Percentiles rank a stretch among this genome's conserved stretches.
These are phyloP conservation scores for crab-eating macaque (Macaca fascicularis) DNA, from an alignment of 2,113 vertebrate species.

Conservation along the genomic window DNA sequence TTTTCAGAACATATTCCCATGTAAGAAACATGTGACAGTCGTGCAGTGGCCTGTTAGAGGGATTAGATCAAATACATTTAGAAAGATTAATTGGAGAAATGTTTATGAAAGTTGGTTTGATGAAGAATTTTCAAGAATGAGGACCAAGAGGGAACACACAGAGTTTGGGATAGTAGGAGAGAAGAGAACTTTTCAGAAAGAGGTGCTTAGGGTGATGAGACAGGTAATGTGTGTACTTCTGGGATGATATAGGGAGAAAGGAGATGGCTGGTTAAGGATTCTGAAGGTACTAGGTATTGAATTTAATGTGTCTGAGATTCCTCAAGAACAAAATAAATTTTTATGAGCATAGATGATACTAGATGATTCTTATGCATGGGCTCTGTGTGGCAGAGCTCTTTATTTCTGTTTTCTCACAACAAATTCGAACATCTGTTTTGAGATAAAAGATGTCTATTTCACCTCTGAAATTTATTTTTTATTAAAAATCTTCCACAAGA, in stretches of 20 bases:
- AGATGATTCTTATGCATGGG: background rate
- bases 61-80: background rate
- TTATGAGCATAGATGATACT: background rate
- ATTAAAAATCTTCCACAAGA: background rate
- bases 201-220: background rate
- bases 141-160: background rate
- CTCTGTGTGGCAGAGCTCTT: background rate
- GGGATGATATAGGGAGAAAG: background rate
- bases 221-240: background rate
- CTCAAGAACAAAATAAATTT: background rate
- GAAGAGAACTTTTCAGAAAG: background rate
- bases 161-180: background rate
- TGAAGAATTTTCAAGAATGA: background rate
- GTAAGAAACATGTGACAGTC: background rate
- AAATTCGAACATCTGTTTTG: constrained; percentile 14
- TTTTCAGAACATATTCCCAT: background rate
- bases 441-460: background rate
- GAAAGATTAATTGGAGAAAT: background rate
- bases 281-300: background rate
- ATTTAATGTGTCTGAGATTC: background rate
- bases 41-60: background rate
- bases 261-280: background rate
- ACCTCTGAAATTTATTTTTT: background rate
- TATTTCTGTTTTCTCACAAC: constrained; percentile 7
- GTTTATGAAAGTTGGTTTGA: background rate